Evolutionary conservation across 1,140 invertebrate species (phyloP), one percentile per base, ranked within the genome.

Genomic region (Schlechtendalia chinensis): DNA sequence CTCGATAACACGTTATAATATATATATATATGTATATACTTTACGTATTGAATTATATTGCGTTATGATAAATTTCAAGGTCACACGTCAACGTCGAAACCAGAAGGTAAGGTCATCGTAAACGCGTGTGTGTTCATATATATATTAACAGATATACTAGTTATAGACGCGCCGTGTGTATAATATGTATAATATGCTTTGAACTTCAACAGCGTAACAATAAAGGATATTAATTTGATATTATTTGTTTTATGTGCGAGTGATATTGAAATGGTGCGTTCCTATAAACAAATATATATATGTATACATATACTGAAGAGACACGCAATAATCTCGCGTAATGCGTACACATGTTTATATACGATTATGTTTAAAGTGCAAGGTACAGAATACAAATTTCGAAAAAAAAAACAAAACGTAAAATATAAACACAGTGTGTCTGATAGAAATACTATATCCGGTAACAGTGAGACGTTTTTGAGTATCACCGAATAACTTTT

Each of bases 1-100:
- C 65, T 69, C 45, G 45, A 69, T 50, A 69, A 69, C n/a, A 17
- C 67, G 47, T 24, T n/a, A n/a, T n/a, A n/a, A n/a, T n/a, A n/a
- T n/a, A n/a, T n/a, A n/a, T n/a, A n/a, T n/a, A 22, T 45, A 45
- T 45, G 39, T 45, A 45, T 45, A 45, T 45, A 45, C 39, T 4
- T n/a, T n/a, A n/a, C n/a, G n/a, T n/a, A n/a, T n/a, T n/a, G n/a
- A n/a, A n/a, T n/a, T n/a, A n/a, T n/a, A n/a, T n/a, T n/a, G n/a
- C n/a, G 1, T 69, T 69, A 69, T 39, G 39, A 69, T 50, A 69
- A 16, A 17, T 27, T 50, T 24, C 45, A 69, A 69, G 67, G 67
- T 69, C 67, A 27, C 39, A 17, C 45, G 67, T 69, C 67, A 69
- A 69, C 24, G 67, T 69, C 45, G 6, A 22, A 47, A 24, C 14